phyloP scores from a whole-genome alignment of 2,797 vertebrate species.

The Hypotaenidia philippensis region DNA sequence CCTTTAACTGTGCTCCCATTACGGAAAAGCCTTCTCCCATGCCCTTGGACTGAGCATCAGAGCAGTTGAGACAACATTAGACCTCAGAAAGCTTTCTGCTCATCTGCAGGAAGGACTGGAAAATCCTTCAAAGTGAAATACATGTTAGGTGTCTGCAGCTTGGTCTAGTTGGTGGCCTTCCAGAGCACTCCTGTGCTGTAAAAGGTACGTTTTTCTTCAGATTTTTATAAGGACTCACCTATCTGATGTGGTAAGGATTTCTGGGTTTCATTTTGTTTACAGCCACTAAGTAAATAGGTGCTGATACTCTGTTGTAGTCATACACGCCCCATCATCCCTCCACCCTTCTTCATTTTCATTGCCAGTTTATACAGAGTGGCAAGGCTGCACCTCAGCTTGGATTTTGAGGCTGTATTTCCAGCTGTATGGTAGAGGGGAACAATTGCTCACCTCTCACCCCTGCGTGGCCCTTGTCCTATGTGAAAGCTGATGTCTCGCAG shows the following conservation, averaged over 20 bases:
- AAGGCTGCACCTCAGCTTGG: background rate
- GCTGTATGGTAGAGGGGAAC: background rate
- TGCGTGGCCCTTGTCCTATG: background rate
- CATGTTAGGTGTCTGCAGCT: background rate
- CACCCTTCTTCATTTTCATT: background rate
- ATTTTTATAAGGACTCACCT: background rate
- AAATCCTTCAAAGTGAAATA: background rate
- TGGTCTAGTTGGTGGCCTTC: background rate
- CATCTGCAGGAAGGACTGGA: background rate
- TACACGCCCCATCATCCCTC: background rate
- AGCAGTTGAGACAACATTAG: rapidly evolving
- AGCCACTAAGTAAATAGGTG: background rate
- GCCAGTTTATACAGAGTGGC: background rate
- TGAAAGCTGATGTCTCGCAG: background rate
- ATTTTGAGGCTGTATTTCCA: background rate
- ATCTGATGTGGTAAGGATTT: background rate
- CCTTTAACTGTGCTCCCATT: background rate
- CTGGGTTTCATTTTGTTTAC: background rate
- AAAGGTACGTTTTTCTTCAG: background rate
- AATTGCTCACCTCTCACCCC: background rate
- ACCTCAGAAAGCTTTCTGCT: background rate
- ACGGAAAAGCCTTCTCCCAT: background rate
- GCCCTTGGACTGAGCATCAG: background rate
- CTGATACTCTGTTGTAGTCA: rapidly evolving
- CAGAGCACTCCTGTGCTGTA: background rate